phyloP scores from a whole-genome alignment of 2,797 vertebrate genomes.

The Pangasius mekongensis region DNA sequence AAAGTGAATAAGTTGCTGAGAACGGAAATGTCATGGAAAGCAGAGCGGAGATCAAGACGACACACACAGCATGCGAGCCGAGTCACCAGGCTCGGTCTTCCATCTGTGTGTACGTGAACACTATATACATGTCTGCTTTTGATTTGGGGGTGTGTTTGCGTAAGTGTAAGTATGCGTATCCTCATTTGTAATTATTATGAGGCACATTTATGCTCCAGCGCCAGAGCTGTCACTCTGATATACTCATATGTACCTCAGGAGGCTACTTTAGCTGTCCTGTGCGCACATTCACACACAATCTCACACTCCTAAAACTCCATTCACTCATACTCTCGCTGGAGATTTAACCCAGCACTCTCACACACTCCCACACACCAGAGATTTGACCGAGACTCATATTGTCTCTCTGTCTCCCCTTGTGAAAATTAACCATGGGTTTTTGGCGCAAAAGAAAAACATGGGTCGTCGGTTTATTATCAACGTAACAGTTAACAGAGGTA shows the following conservation, averaged over 20 bases:
- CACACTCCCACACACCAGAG: constrained; percentile 41
- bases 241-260: constrained; percentile 43
- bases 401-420: neutral
- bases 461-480: constrained; percentile 1
- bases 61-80: constrained; percentile 57
- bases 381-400: neutral
- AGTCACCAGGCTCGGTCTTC: constrained; percentile 62
- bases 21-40: constrained; percentile 74
- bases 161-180: constrained; percentile 48
- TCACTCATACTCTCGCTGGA: neutral
- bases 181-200: constrained; percentile 65
- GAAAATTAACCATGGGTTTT: constrained; percentile 9
- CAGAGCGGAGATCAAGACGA: constrained; percentile 60
- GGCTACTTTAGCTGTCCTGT: constrained; percentile 40
- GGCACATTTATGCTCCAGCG: constrained; percentile 63
- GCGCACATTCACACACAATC: constrained; percentile 48
- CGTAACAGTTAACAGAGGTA: neutral
- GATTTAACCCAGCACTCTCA: constrained; percentile 3
- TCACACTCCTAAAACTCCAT: constrained; percentile 42
- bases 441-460: neutral
- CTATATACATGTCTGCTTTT: constrained; percentile 33
- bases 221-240: constrained; percentile 48
- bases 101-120: neutral
- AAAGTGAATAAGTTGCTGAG: constrained; percentile 69
- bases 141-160: constrained; percentile 32